phyloP scores from a whole-genome alignment of 2,797 vertebrate genomes.

The Molossus molossus region DNA sequence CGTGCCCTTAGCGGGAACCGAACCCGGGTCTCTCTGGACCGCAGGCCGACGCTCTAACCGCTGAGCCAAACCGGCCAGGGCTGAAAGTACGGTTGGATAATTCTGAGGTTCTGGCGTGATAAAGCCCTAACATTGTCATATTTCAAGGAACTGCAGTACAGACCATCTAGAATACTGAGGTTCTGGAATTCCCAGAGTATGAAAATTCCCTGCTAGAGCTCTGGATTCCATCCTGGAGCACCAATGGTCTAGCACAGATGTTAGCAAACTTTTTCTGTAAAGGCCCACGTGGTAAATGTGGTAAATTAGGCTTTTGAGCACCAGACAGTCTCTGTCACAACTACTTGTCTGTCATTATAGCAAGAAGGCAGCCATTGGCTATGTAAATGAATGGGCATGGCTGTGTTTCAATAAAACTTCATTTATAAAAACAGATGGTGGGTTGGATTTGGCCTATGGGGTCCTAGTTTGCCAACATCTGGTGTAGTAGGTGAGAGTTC shows the following conservation, averaged over 20 bases:
- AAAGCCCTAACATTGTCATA: background rate
- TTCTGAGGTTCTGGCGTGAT: background rate
- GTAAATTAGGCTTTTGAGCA: background rate
- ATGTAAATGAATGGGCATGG: background rate
- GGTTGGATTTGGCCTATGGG: background rate
- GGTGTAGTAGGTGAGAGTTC: background rate
- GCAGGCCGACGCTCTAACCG: too few relatives aligned
- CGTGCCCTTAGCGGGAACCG: too few relatives aligned
- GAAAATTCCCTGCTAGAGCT: slow-evolving; percentile 1
- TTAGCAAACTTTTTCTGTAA: background rate
- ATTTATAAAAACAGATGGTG: background rate
- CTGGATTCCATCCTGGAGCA: background rate
- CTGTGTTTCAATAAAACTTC: slow-evolving; percentile 37
- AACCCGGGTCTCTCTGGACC: too few relatives aligned
- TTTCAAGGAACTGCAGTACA: background rate
- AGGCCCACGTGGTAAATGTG: background rate
- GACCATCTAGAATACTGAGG: background rate
- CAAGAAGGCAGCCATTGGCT: background rate
- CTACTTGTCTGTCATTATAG: background rate
- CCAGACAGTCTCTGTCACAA: background rate
- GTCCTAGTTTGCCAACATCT: background rate
- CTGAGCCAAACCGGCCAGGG: too few relatives aligned
- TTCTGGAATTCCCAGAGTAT: background rate
- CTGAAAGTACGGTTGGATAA: background rate
- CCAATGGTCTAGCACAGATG: background rate